These are phyloP conservation scores for Solea solea DNA, from an alignment of 2,113 vertebrate genomes.

Conservation along the genomic window DNA sequence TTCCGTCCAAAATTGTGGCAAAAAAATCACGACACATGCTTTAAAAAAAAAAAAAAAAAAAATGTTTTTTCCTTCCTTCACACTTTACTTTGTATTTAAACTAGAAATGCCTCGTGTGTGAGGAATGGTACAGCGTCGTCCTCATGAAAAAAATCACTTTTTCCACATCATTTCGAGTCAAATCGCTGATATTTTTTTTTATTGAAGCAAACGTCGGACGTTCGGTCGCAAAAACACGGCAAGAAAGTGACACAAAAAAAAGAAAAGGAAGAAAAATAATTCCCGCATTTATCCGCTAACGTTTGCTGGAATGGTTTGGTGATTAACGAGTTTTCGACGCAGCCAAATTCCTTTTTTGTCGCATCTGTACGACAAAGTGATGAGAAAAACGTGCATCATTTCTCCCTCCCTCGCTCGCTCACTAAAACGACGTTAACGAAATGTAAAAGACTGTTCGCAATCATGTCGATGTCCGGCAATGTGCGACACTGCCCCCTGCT, in stretches of 20 bases:
- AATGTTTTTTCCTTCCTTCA: too few relatives aligned
- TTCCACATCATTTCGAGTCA: constrained; percentile 2
- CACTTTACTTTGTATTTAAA: constrained; percentile 25
- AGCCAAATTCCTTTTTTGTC: too few relatives aligned
- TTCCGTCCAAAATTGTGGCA: constrained; percentile 10
- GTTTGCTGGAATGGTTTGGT: constrained; percentile 67
- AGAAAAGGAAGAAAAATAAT: constrained; percentile 32
- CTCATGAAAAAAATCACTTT: constrained; percentile 18
- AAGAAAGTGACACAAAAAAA: constrained; percentile 42
- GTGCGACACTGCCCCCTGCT: constrained; percentile 8
- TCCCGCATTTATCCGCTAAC: constrained; percentile 44
- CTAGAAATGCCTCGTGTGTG: constrained; percentile 29
- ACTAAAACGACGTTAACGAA: too few relatives aligned
- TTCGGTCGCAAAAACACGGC: constrained; percentile 31
- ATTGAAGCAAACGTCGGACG: constrained; percentile 27
- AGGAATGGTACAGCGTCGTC: constrained; percentile 47
- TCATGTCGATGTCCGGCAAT: neutral
- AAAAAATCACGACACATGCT: constrained; percentile 42
- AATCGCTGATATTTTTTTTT: neutral
- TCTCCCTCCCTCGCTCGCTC: too few relatives aligned
- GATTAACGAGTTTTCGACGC: constrained; percentile 22
- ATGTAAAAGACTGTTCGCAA: too few relatives aligned
- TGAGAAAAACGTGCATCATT: too few relatives aligned
- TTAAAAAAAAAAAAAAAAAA: constrained; percentile 39
- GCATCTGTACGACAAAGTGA: too few relatives aligned